Percentiles rank a stretch among this genome's conserved stretches.
These are phyloP conservation scores for Hydropsyche betteni DNA, from an alignment of 2,888 invertebrate genomes.

Conservation along the genomic window DNA sequence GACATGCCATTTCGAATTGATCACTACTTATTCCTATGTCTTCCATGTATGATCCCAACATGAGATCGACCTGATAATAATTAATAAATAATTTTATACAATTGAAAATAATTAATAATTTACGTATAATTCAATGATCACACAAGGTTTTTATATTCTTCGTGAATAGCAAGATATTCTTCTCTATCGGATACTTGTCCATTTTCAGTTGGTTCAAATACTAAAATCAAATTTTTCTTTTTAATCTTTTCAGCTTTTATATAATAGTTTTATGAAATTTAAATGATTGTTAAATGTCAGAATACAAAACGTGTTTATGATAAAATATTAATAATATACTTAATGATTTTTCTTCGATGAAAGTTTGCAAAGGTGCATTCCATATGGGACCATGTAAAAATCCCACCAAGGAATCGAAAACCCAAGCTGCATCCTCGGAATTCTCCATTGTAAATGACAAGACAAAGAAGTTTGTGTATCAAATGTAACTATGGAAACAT, in stretches of 20 bases:
- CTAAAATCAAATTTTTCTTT: constrained; percentile 60
- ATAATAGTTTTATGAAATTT: no score
- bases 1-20: constrained; percentile 86
- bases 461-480: constrained; percentile 9
- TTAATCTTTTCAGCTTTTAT: no score
- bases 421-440: constrained; percentile 80
- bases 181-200: constrained; percentile 73
- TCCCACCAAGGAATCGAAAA: constrained; percentile 90
- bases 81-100: neutral
- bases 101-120: neutral
- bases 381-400: constrained; percentile 93
- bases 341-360: constrained; percentile 91
- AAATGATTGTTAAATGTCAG: no score
- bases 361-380: constrained; percentile 90
- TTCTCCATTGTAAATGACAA: constrained; percentile 44
- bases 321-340: constrained; percentile 65
- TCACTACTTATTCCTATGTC: constrained; percentile 89
- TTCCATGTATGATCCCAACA: constrained; percentile 92
- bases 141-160: constrained; percentile 88
- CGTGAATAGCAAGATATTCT: constrained; percentile 81
- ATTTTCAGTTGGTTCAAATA: constrained; percentile 81
- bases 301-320: no score
- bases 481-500: constrained; percentile 20
- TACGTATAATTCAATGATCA: constrained; percentile 52
- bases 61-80: constrained; percentile 76